Conservation (phyloP, 1,140 invertebrate species). For the Musca domestica region DNA sequence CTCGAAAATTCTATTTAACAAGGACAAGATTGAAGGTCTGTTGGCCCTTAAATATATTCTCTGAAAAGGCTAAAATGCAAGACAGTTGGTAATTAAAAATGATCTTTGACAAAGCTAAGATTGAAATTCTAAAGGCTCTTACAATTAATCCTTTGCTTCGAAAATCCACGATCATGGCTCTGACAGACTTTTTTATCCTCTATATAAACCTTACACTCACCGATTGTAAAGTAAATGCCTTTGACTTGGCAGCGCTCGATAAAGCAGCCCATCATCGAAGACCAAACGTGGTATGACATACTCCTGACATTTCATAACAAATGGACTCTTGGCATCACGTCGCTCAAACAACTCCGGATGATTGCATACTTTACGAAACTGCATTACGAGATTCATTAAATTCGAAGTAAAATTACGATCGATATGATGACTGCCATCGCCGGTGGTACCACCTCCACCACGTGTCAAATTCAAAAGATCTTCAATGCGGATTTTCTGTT, state of each 20-base stretch:
- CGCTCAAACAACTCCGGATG: slow-evolving; percentile 91
- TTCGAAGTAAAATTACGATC: slow-evolving; percentile 88
- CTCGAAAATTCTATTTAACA: no score
- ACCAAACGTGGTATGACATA: slow-evolving; percentile 79
- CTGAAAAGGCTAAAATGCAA: no score
- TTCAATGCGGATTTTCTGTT: slow-evolving; percentile 95
- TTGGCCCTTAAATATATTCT: no score
- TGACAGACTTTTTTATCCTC: no score
- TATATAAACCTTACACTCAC: slow-evolving; percentile 37
- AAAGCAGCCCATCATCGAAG: slow-evolving; percentile 69
- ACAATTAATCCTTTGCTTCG: no score
- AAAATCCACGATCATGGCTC: no score
- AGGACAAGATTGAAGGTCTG: no score
- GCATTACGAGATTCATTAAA: slow-evolving; percentile 95
- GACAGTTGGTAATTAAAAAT: no score
- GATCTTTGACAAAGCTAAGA: no score
- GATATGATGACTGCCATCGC: slow-evolving; percentile 58
- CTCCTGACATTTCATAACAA: slow-evolving; percentile 69
- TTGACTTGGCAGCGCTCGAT: slow-evolving; percentile 61
- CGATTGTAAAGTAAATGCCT: slow-evolving; percentile 71
- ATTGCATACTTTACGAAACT: slow-evolving; percentile 93
- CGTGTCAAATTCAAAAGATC: slow-evolving; percentile 86
- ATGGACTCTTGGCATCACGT: slow-evolving; percentile 82
- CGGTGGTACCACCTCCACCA: slow-evolving; percentile 59
- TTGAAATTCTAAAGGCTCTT: no score